A percentile compares a stretch with the other conserved stretches of the same genome.
Conservation (phyloP, 2,797 vertebrate species). For the Lerista edwardsae region DNA sequence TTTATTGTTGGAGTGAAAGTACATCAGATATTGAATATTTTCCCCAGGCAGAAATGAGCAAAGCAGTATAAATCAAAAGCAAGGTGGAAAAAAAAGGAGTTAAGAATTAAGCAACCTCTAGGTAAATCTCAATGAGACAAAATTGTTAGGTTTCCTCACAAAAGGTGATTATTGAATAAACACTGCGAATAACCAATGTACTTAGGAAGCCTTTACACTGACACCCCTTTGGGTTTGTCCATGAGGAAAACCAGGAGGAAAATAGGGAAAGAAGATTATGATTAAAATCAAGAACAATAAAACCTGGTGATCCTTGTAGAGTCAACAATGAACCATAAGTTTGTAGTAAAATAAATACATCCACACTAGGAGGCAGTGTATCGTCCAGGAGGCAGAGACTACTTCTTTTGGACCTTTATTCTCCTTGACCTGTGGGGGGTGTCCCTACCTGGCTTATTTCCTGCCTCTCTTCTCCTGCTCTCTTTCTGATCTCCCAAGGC, state of each 20-base stretch:
- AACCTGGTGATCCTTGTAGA: background rate
- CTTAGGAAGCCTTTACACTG: background rate
- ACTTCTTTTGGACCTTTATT: too few species aligned
- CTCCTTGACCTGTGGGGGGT: too few species aligned
- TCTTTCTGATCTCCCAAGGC: too few species aligned
- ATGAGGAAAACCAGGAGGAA: background rate
- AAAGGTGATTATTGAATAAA: slow-evolving; percentile 27
- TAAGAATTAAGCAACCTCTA: slow-evolving; percentile 28
- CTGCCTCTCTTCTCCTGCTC: too few species aligned
- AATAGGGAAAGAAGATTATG: slow-evolving; percentile 35
- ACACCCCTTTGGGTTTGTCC: background rate
- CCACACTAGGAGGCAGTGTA: too few species aligned
- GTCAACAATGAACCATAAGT: slow-evolving; percentile 16
- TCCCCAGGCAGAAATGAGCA: slow-evolving; percentile 13
- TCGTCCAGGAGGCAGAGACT: too few species aligned
- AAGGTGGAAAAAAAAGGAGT: slow-evolving; percentile 4
- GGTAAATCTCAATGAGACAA: slow-evolving; percentile 3
- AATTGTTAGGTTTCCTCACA: slow-evolving; percentile 11
- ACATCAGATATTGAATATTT: background rate
- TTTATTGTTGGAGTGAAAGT: background rate
- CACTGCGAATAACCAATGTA: slow-evolving; percentile 17
- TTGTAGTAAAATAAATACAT: background rate
- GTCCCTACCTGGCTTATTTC: too few species aligned
- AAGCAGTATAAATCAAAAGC: slow-evolving; percentile 16
- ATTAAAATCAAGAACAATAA: slow-evolving; percentile 27